These are phyloP conservation scores for Agrenia bidenticulata DNA, from an alignment of 2,888 invertebrate species.

Conservation along the genomic window DNA sequence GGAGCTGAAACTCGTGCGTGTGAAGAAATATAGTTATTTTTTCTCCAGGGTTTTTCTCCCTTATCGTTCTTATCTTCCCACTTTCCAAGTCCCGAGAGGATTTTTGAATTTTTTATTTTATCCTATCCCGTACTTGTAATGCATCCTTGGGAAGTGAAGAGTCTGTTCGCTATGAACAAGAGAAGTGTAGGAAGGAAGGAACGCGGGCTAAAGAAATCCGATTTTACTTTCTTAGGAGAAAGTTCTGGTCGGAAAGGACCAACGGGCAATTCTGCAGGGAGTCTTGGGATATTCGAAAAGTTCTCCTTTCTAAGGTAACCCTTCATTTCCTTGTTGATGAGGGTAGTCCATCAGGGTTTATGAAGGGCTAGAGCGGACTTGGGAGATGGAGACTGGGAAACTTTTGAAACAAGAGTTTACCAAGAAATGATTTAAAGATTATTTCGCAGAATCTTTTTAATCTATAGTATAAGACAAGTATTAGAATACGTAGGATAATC, in stretches of 20 bases:
- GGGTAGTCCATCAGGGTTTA: neutral
- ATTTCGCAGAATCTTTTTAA: no score
- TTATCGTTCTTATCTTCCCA: conserved; percentile 38
- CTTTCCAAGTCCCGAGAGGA: conserved; percentile 39
- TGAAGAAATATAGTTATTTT: conserved; percentile 26
- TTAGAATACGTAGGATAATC: no score
- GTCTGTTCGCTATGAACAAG: neutral
- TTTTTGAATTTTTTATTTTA: conserved; percentile 34
- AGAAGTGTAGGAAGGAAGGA: neutral
- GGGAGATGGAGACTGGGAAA: no score
- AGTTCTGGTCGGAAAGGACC: neutral
- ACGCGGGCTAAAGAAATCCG: neutral
- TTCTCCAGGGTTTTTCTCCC: conserved; percentile 29
- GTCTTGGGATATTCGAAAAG: neutral
- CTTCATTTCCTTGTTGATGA: conserved; percentile 6
- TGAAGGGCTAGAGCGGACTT: no score
- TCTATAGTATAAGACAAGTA: no score
- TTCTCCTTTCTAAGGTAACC: neutral
- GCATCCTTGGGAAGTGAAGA: neutral
- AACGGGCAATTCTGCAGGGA: no score
- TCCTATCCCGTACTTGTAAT: conserved; percentile 8
- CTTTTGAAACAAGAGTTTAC: no score
- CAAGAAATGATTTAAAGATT: no score
- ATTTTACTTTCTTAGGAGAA: no score
- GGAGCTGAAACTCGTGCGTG: conserved; percentile 2